Evolutionary conservation across 1,140 invertebrate species (phyloP).

Genomic region (Prorops nasuta): DNA sequence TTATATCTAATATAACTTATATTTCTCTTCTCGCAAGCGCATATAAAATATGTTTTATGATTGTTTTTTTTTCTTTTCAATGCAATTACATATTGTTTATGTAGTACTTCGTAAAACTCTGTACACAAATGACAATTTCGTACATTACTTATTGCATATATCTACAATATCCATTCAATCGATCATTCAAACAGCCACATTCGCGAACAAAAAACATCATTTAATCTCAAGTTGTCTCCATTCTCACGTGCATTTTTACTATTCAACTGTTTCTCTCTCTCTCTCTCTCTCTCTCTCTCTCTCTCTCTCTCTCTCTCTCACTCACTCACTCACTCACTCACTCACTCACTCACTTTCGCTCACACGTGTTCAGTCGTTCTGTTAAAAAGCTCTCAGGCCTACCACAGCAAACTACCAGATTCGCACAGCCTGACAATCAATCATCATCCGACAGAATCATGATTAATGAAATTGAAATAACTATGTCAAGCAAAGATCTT

Average conservation of each 20-base stretch:
- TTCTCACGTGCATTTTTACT: too few relatives aligned
- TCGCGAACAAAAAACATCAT: too few relatives aligned
- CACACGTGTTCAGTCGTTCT: constrained; percentile 11
- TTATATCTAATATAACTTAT: constrained; percentile 47
- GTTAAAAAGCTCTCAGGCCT: constrained; percentile 33
- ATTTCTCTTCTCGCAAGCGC: constrained; percentile 6
- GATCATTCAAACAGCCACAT: too few relatives aligned
- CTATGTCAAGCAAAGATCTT: constrained; percentile 13
- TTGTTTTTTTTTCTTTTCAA: neutral
- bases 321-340: constrained; percentile 2
- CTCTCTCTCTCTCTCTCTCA: neutral
- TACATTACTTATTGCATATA: neutral
- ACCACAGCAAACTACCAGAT: constrained; percentile 49
- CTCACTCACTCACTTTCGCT: constrained; percentile 6
- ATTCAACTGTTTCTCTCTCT: constrained; percentile 12
- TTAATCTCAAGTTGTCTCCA: too few relatives aligned
- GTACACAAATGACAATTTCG: neutral
- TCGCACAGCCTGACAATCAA: constrained; percentile 55
- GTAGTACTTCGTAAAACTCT: neutral
- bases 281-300: neutral
- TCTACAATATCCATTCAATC: too few relatives aligned
- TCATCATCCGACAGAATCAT: constrained; percentile 31
- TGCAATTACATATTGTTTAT: neutral
- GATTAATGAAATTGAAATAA: constrained; percentile 29
- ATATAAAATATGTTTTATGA: neutral